phyloP scores from a whole-genome alignment of 2,888 invertebrate species.

The Tetranychus truncatus region DNA sequence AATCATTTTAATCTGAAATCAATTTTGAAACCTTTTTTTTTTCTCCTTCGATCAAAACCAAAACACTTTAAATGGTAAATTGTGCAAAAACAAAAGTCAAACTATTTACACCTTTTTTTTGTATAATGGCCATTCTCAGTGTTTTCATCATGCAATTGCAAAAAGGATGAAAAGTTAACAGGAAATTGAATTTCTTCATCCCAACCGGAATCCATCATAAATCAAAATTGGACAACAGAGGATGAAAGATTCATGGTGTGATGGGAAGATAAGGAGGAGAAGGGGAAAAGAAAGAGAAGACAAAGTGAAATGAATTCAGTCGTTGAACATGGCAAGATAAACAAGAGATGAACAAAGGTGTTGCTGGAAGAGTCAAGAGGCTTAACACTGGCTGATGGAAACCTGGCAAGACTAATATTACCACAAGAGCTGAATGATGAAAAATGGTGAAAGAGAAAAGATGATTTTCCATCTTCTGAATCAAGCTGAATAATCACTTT shows the following conservation, averaged over 20 bases:
- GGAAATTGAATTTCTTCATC: background rate
- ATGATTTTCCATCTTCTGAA: background rate
- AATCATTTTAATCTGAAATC: too few relatives aligned
- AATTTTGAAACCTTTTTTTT: too few relatives aligned
- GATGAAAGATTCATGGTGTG: background rate
- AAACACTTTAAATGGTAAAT: too few relatives aligned
- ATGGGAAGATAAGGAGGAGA: background rate
- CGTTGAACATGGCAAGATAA: too few relatives aligned
- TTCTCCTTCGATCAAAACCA: too few relatives aligned
- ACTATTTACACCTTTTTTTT: too few relatives aligned
- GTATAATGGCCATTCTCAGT: background rate
- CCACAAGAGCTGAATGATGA: background rate
- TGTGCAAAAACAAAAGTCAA: too few relatives aligned
- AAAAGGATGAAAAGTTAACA: background rate
- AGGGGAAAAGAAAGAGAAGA: background rate
- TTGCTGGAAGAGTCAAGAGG: too few relatives aligned
- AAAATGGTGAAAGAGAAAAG: background rate
- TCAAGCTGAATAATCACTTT: constrained; percentile 1
- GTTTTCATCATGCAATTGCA: background rate
- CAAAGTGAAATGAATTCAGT: too few relatives aligned
- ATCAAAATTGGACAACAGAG: background rate
- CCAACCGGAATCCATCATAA: background rate
- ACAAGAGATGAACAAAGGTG: too few relatives aligned
- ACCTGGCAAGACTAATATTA: too few relatives aligned
- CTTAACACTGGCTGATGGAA: too few relatives aligned